Evolutionary conservation across 1,140 invertebrate species (phyloP), one percentile per base, ranked within the genome.

Genomic region (Hycleus cichorii): DNA sequence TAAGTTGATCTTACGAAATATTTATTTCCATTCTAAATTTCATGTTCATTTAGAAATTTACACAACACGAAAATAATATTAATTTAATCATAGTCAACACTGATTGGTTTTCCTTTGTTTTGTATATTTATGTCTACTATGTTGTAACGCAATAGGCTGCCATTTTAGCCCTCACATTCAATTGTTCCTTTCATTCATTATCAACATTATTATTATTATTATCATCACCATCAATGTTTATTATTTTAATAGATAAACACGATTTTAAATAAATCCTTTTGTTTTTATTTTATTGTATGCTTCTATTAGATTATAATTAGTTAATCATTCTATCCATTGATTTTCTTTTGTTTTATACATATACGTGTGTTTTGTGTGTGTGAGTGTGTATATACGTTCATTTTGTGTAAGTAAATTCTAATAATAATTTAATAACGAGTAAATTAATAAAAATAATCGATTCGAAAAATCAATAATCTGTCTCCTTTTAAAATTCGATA

Each of bases 141-240:
- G 54, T 58, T 49, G 42, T 47, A 52, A 26, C 44, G 39, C 44
- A 24, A n/a, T 24, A 46, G 49, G 57, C 60, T 62, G 60, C 55
- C 60, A 63, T 63, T 49, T 58, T 54, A 55, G 46, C 60, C 52
- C 58, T 42, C 40, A 42, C 40, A 42, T 42, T 42, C 9, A 42
- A 42, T 42, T 42, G 9, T 42, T 42, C 32, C 7, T 4, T 32
- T 32, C 32, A 32, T 32, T 42, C 40, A n/a, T 42, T 42, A 11
- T 42, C 10, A n/a, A 3, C 5, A 42, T 42, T 4, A 42, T 4
- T 7, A 42, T 7, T 32, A 32, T 42, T 42, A 4, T 18, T 18
- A 18, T 18, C 18, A 18, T 18, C 18, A 18, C 18, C 18, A 18
- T 18, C 18, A 39, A 39, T 39, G 6, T 10, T 6, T 39, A 10